These are phyloP conservation scores for Drosophila emarginata DNA, from an alignment of 2,888 invertebrate species.

Conservation along the genomic window DNA sequence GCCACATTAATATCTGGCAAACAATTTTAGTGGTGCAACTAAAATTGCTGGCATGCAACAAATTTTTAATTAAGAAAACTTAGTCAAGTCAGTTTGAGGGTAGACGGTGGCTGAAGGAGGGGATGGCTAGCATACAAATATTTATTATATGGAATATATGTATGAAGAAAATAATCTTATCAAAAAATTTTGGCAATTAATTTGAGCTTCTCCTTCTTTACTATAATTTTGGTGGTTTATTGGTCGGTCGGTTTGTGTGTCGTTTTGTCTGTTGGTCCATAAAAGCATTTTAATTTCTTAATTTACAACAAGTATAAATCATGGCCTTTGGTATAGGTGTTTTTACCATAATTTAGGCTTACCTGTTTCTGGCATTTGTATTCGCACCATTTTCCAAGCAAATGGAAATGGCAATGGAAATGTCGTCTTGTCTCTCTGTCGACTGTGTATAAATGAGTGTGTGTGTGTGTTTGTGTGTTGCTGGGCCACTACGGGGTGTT, in stretches of 20 bases:
- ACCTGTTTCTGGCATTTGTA: conserved; percentile 29
- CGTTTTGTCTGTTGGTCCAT: conserved; percentile 49
- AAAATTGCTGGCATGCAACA: conserved; percentile 60
- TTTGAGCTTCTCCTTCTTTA: conserved; percentile 53
- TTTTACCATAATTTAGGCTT: conserved; percentile 68
- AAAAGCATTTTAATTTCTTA: conserved; percentile 77
- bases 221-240: no score
- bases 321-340: conserved; percentile 55
- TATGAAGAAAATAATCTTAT: conserved; percentile 62
- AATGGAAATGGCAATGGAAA: conserved; percentile 37
- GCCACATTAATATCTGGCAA: conserved; percentile 69
- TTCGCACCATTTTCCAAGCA: conserved; percentile 39
- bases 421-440: conserved; percentile 18
- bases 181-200: conserved; percentile 73
- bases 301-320: conserved; percentile 75
- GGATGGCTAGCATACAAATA: conserved; percentile 15
- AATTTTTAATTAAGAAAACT: conserved; percentile 71
- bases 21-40: conserved; percentile 52
- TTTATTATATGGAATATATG: background rate
- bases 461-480: conserved; percentile 9
- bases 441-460: background rate
- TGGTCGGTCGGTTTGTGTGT: background rate
- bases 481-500: conserved; percentile 46
- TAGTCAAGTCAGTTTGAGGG: conserved; percentile 9
- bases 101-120: conserved; percentile 10